A percentile compares a stretch with the other conserved stretches of the same genome.
Conservation (phyloP, 1,140 invertebrate species). For the Monochamus saltuarius region DNA sequence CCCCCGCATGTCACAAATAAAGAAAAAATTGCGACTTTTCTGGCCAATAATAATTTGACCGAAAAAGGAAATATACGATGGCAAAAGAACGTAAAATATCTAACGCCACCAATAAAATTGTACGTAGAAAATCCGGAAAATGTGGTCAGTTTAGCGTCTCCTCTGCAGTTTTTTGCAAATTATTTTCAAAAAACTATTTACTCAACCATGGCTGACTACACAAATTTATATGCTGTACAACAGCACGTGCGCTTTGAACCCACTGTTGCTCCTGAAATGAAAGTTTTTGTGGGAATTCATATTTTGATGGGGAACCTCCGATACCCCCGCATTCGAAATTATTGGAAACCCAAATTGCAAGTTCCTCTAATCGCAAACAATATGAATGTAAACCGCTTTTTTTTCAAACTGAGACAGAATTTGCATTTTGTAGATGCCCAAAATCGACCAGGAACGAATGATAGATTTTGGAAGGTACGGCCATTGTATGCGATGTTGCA, state of each 20-base stretch:
- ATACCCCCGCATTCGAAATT: conserved; percentile 11
- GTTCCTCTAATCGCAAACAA: conserved; percentile 11
- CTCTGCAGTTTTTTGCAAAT: conserved; percentile 14
- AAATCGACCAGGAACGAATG: conserved; percentile 26
- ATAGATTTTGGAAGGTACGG: conserved; percentile 44
- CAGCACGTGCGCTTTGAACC: no score
- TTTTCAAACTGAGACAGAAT: conserved; percentile 34
- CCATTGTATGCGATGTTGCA: conserved; percentile 35
- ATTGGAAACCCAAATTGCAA: conserved; percentile 20
- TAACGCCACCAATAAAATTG: conserved; percentile 12
- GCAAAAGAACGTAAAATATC: not conserved
- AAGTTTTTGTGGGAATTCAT: conserved; percentile 17
- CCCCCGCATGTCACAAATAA: no score
- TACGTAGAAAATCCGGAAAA: not conserved
- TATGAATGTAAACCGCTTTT: conserved; percentile 26
- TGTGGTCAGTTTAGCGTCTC: conserved; percentile 9
- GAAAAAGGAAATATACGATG: conserved; percentile 1
- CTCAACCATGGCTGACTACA: no score
- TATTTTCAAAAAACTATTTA: no score
- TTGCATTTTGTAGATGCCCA: conserved; percentile 41
- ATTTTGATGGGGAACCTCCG: conserved; percentile 21
- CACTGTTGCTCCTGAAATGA: conserved; percentile 1
- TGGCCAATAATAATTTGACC: conserved; percentile 7
- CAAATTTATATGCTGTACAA: no score
- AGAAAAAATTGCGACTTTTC: conserved; percentile 1